Base-by-base conservation (phyloP, 2,888 invertebrate genomes). In the Trachelus stipa region DNA sequence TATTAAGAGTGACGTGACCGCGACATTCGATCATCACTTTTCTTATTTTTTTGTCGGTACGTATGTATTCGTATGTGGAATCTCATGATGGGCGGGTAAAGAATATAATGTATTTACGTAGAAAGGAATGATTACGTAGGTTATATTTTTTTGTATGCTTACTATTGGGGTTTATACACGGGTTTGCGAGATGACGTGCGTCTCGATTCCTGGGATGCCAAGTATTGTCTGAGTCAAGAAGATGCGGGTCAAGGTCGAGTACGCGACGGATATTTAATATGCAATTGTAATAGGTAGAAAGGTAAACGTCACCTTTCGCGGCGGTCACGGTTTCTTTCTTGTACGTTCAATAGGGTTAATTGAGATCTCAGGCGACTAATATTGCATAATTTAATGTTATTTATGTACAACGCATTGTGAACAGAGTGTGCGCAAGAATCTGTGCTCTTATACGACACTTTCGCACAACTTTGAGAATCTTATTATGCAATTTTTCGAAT, bases 361-460 rank as follows among this genome's bases (percentile, higher is more conserved):
- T 74, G 73, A 75, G 76, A 77, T 76, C 77, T 82, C 79, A 76
- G 77, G 76, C 80, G 79, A 74, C 68, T 40, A 69, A 73, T 77
- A 75, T 34, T 69, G 76, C 73, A 77, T 83, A 79, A 79, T 79
- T 80, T 78, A 81, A 81, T 82, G 79, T 81, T 84, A 83, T 83
- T 83, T 83, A 83, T 83, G 77, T 79, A 35, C 1, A 33, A 75
- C 78, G 75, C 73, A 75, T 75, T 79, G 73, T 15, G 73, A 34
- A 79, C 73, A 75, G 77, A 75, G 76, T 76, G n/a, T 34, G 15
- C 12, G 30, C 12, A 31, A 31, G 33, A 71, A 12, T 71, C 71
- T 12, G 15, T 31, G 71, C 31, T 34, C 11, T 0, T 12, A 0
- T 33, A 4, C 12, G 71, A 15, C 12, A 71, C 71, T 31, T 31